Base-by-base conservation (phyloP, 2,797 vertebrate species). In the Artibeus lituratus region DNA sequence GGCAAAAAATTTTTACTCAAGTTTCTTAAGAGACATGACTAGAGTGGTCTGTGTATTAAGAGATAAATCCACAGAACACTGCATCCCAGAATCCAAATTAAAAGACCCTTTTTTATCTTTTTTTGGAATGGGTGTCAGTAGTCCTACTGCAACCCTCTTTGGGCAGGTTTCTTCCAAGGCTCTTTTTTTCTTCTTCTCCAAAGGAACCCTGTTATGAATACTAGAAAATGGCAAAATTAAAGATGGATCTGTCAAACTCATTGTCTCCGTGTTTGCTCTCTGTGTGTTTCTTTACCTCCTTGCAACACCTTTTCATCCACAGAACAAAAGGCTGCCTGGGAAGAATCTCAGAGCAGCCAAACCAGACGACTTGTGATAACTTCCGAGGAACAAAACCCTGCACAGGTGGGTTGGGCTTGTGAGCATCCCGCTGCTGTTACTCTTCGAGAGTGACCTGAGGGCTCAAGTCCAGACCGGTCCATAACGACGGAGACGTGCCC, bases 201-300 rank as follows among this genome's bases (percentile, higher is more conserved):
- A 35, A 86, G 35, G 26, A 87, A 65, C 24, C 44, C n/a, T 70
- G 22, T 81, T 88, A n/a, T 73, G n/a, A 94, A 84, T 55, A 37
- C 22, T 55, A 12, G 51, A 90, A 94, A 85, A 69, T 85, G 24
- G 77, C 16, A 57, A 53, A 90, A 87, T 80, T 94, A 96, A 95
- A 96, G 53, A 44, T 84, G 29, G n/a, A 10, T 35, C 88, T 94
- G 7, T 70, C 76, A 80, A 82, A 67, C 44, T 24, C 86, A 26
- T 49, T 73, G 29, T 85, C 19, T 80, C 1, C 69, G 42, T 85
- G 51, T 80, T 7, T 83, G 10, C 21, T 69, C 0, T 86, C n/a
- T 87, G 44, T 11, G 49, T 16, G 47, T 57, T 51, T 12, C 26
- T 65, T 74, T 67, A 72, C 19, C 26, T 5, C 10, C 15, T 55